Base-by-base conservation (phyloP, 1,140 invertebrate genomes). In the Hermetia illucens region DNA sequence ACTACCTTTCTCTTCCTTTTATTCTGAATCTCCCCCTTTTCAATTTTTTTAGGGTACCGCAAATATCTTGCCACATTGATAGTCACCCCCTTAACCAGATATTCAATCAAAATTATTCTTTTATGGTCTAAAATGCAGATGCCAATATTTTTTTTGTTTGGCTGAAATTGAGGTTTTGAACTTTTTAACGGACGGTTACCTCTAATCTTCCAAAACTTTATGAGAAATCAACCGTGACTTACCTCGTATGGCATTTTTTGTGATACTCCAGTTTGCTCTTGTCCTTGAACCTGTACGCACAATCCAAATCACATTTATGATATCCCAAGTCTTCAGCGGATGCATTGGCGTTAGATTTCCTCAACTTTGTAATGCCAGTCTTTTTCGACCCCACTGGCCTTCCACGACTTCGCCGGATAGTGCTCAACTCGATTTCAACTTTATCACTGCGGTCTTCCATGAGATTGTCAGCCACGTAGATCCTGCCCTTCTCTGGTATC, bases 191-290 rank as follows among this genome's bases (percentile, higher is more conserved):
- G n/a, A n/a, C n/a, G n/a, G n/a, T n/a, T n/a, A n/a, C n/a, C n/a
- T n/a, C n/a, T n/a, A n/a, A n/a, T n/a, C n/a, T n/a, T n/a, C n/a
- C n/a, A n/a, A 18, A 35, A 35, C 19, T 5, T 35, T 8, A 25
- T 19, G 3, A 5, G 8, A 3, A 38, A 16, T 34, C 12, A 34
- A 34, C 21, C 16, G 18, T 17, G 16, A 38, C 40, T 16, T 43
- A 43, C 42, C 60, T 62, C 16, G 62, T 58, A 55, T 84, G 81
- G 46, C 78, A 82, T 37, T 67, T 68, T 4, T 59, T 63, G 38
- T 72, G 70, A 43, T 70, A 71, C n/a, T 58, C 47, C 9, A 70
- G 38, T 17, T 66, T 71, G 18, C 64, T 53, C 4, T 55, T 44
- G 2, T 52, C 50, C 35, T 55, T 58, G 29, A 59, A 59, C 0